Base-by-base conservation (phyloP, 2,797 vertebrate genomes). In the Fringilla coelebs region DNA sequence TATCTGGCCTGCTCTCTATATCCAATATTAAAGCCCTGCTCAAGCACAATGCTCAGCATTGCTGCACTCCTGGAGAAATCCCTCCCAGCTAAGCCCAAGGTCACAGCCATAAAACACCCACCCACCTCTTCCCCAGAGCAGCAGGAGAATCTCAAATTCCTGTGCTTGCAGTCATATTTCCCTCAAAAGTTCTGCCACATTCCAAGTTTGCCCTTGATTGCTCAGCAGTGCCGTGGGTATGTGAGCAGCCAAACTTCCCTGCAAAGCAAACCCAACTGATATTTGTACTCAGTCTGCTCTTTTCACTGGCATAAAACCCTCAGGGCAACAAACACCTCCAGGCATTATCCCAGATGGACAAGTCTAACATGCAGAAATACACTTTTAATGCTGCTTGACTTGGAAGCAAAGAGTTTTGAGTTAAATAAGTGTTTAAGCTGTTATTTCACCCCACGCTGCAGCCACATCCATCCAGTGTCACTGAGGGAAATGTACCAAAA, bases 401-500 rank as follows among this genome's bases (percentile, higher is more conserved):
- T 49, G 31, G 54, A 75, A 90, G 36, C 29, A 26, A 49, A 52
- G 68, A 41, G 83, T 11, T 93, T 81, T 45, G 57, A 89, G 25
- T 43, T 3, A 45, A 55, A 28, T 10, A 41, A 73, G 34, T 2
- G 28, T 36, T 76, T 7, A 46, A 43, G 49, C 54, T 62, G 57
- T 51, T 67, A 17, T 66, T 88, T 81, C 57, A 55, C 36, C 25
- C 51, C 89, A 51, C 7, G 0, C 1, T 62, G 83, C 77, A 90
- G 85, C 58, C 49, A 10, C 11, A 92, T 61, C 93, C 80, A 91
- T 49, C 93, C 82, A 90, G 34, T 2, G 66, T 58, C 36, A 94
- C 49, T 48, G 58, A 92, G 80, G 65, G 62, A 96, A 94, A 90
- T 13, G 9, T 25, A 94, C 75, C 95, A 60, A 76, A 76, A 93